Percentiles rank a stretch among this genome's conserved stretches.
phyloP scores from a whole-genome alignment of 2,113 vertebrate genomes.

The Morone saxatilis region DNA sequence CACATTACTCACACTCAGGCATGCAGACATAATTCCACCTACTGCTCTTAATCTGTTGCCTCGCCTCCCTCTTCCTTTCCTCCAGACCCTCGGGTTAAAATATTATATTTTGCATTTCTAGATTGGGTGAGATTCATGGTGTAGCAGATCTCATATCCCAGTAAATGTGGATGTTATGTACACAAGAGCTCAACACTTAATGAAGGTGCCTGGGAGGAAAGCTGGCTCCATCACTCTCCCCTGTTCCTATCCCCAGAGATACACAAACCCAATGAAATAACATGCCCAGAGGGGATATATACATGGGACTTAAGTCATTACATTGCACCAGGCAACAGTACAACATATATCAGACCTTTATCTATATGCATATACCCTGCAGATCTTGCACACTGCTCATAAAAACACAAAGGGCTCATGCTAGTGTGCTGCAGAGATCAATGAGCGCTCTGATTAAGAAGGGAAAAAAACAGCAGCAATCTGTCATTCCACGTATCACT shows the following conservation, averaged over 20 bases:
- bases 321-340: conserved; percentile 9
- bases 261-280: conserved; percentile 34
- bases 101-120: conserved; percentile 13
- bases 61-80: background rate
- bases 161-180: conserved; percentile 26
- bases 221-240: conserved; percentile 19
- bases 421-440: conserved; percentile 32
- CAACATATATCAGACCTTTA: conserved; percentile 29
- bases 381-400: conserved; percentile 18
- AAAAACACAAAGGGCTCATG: conserved; percentile 21
- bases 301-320: conserved; percentile 20
- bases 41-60: conserved; percentile 20
- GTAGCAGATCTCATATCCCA: conserved; percentile 9
- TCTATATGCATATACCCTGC: background rate
- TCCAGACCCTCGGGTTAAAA: conserved; percentile 14
- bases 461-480: background rate
- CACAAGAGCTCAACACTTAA: conserved; percentile 30
- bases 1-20: conserved; percentile 29
- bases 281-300: conserved; percentile 6
- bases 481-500: background rate
- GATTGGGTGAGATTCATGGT: conserved; percentile 19
- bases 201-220: conserved; percentile 35
- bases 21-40: conserved; percentile 39
- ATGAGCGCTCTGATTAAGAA: conserved; percentile 11
- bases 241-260: conserved; percentile 14